Conservation (phyloP, 2,888 invertebrate genomes). For the Polydesmus complanatus region DNA sequence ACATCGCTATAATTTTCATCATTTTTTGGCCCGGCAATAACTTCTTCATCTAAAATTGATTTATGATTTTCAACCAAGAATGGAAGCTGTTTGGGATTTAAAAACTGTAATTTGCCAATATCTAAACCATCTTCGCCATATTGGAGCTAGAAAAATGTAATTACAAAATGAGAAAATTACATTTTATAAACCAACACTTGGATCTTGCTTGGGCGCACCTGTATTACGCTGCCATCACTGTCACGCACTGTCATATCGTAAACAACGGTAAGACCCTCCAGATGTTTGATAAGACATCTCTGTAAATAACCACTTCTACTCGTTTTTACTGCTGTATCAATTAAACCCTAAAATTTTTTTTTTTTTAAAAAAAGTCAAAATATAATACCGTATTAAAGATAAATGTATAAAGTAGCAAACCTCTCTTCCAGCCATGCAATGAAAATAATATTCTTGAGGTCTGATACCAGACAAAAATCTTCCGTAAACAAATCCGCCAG, state of each 20-base stretch:
- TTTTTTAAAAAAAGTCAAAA: slow-evolving; percentile 11
- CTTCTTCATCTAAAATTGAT: slow-evolving; percentile 45
- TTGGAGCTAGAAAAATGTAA: slow-evolving; percentile 46
- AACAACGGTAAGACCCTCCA: slow-evolving; percentile 83
- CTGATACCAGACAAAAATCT: slow-evolving; percentile 97
- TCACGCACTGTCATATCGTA: slow-evolving; percentile 95
- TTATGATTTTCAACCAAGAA: slow-evolving; percentile 70
- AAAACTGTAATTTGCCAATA: slow-evolving; percentile 69
- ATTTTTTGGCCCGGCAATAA: slow-evolving; percentile 45
- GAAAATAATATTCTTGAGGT: slow-evolving; percentile 97
- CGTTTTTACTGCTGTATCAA: slow-evolving; percentile 99
- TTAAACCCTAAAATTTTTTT: slow-evolving; percentile 53
- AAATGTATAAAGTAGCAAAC: slow-evolving; percentile 33
- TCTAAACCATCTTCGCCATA: slow-evolving; percentile 93
- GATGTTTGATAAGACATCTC: slow-evolving; percentile 89
- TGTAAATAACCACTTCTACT: slow-evolving; percentile 96
- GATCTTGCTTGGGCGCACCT: no score
- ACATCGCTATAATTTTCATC: slow-evolving; percentile 40
- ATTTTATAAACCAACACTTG: no score
- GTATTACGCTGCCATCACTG: slow-evolving; percentile 80
- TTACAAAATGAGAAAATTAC: not conserved
- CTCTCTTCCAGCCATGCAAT: slow-evolving; percentile 99
- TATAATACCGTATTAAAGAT: no score
- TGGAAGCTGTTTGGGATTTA: slow-evolving; percentile 56
- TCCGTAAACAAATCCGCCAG: slow-evolving; percentile 92